Base-by-base conservation (phyloP, 2,888 invertebrate genomes). In the Lasioglossum figueresi region DNA sequence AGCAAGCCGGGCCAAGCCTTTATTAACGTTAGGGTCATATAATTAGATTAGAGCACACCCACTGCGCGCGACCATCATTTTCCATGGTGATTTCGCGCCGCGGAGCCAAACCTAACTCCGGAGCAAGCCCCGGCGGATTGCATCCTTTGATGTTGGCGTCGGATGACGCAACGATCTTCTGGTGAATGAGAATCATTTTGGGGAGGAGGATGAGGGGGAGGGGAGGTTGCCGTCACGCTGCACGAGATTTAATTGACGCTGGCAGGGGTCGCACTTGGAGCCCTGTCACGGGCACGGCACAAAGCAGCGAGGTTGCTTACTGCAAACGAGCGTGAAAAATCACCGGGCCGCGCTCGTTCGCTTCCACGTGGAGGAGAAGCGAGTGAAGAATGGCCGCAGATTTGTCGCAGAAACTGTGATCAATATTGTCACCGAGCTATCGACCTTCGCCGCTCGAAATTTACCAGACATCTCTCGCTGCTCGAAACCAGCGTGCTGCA, bases 41-140 rank as follows among this genome's bases (percentile, higher is more conserved):
- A 92, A 92, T 92, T 91, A 90, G 89, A 92, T 92, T 85, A 91
- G 87, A 88, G 87, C 86, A 88, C 89, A 84, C 76, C 80, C 83
- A 70, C 88, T 76, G 68, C 70, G 85, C 74, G 77, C 85, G 75
- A 73, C 89, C 89, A 76, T 86, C 88, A 85, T 89, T 88, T 90
- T 90, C 87, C 87, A 84, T 80, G 87, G 76, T 82, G 85, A 89
- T 88, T 85, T 90, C 79, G 81, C 73, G 63, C 75, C 73, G 68
- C 75, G 68, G 77, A 10, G 80, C 72, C 71, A 76, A 82, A 81
- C 71, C 86, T 79, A 66, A 72, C 43, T 37, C 45, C 31, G 23
- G 31, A 43, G 75, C 31, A n/a, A 43, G 31, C 40, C 40, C 66
- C 34, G 74, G 31, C 23, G 76, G 74, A 19, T 68, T 77, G 78